Evolutionary conservation across 35 echinoderm and acorn worm genomes (phyloP).

Genomic region (Apostichopus japonicus): DNA sequence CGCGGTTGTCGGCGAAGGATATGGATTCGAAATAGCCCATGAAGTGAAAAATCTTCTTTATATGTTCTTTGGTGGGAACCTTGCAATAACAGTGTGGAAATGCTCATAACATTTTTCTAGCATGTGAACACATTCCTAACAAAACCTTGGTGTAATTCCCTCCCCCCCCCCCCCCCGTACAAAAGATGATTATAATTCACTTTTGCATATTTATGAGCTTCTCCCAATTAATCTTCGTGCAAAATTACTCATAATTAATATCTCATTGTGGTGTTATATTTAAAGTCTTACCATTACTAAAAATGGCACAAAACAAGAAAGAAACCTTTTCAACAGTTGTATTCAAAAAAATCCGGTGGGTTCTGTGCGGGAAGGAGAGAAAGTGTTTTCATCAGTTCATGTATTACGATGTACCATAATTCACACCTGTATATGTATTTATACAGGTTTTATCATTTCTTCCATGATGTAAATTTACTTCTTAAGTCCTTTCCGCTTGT

Average conservation of each 20-base stretch:
- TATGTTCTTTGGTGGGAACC: constrained; percentile 97
- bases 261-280: too few species aligned
- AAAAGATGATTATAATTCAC: neutral
- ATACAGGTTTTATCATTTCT: too few species aligned
- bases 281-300: too few species aligned
- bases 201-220: neutral
- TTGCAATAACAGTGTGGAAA: constrained; percentile 98
- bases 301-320: too few species aligned
- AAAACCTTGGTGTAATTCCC: neutral
- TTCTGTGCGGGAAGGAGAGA: too few species aligned
- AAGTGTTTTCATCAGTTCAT: too few species aligned
- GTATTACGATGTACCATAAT: too few species aligned
- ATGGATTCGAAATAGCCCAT: constrained; percentile 97
- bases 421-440: too few species aligned
- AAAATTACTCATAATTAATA: neutral
- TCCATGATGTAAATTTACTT: too few species aligned
- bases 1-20: constrained; percentile 97
- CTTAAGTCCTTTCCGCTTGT: too few species aligned
- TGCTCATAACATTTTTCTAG: constrained; percentile 73
- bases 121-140: neutral
- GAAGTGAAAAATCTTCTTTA: constrained; percentile 96
- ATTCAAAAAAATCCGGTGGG: too few species aligned
- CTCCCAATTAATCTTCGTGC: neutral
- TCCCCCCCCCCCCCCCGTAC: neutral
- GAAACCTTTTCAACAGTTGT: too few species aligned